Conservation (phyloP, 1,140 invertebrate species). For the Battus philenor region DNA sequence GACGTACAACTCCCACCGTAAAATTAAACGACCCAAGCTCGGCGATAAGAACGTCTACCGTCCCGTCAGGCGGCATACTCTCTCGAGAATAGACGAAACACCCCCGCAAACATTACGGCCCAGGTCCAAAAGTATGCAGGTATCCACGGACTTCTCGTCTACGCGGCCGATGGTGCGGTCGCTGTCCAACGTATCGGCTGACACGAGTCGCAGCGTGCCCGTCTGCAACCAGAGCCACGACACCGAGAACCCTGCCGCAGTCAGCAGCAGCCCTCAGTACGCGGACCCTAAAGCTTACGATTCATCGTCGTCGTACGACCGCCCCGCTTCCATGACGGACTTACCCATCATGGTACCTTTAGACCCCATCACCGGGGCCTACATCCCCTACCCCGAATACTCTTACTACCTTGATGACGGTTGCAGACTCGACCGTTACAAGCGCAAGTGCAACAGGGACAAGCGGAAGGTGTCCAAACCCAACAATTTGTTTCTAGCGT, state of each 20-base stretch:
- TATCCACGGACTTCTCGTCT: constrained; percentile 53
- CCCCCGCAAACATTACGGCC: constrained; percentile 37
- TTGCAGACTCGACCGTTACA: constrained; percentile 37
- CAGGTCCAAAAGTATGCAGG: constrained; percentile 51
- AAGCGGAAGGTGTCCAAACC: constrained; percentile 40
- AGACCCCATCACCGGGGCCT: constrained; percentile 47
- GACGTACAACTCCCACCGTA: constrained; percentile 60
- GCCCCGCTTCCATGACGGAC: constrained; percentile 52
- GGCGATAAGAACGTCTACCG: constrained; percentile 56
- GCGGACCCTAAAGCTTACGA: constrained; percentile 52
- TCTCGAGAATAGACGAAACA: constrained; percentile 66
- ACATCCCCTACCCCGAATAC: constrained; percentile 60
- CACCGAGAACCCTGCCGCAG: constrained; percentile 32
- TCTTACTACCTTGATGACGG: constrained; percentile 49
- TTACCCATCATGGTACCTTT: constrained; percentile 54
- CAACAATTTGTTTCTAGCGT: constrained; percentile 72
- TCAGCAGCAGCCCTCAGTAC: constrained; percentile 48
- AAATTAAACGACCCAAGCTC: constrained; percentile 44
- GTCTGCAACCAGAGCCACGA: constrained; percentile 60
- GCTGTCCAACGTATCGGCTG: constrained; percentile 55
- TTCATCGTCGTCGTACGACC: constrained; percentile 41
- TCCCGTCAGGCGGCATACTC: constrained; percentile 50
- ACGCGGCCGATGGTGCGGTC: constrained; percentile 46
- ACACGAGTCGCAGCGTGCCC: constrained; percentile 60
- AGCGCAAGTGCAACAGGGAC: constrained; percentile 41